These are phyloP conservation scores for Gouania willdenowi DNA, from an alignment of 2,797 vertebrate species.

Conservation along the genomic window DNA sequence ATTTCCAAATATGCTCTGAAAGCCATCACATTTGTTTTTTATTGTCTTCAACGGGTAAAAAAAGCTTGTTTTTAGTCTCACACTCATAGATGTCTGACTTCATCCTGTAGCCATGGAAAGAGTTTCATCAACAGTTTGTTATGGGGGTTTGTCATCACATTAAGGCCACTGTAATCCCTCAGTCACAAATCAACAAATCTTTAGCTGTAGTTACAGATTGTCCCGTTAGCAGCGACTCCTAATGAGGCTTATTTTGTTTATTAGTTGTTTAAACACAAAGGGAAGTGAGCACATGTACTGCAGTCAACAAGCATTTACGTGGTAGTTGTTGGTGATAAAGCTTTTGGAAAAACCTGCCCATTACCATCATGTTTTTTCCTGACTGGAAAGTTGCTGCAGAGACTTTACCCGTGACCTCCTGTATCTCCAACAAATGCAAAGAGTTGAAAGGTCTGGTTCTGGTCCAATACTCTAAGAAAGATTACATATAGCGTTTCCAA, in stretches of 20 bases:
- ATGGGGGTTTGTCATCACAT: conserved; percentile 23
- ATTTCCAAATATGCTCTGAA: no score
- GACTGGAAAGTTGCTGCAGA: conserved; percentile 47
- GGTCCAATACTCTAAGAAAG: conserved; percentile 44
- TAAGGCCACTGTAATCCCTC: conserved; percentile 20
- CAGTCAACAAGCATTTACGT: conserved; percentile 20
- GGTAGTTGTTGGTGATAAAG: conserved; percentile 43
- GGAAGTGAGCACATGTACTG: conserved; percentile 6
- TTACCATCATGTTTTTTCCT: conserved; percentile 23
- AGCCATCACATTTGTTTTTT: no score
- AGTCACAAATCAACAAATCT: conserved; percentile 12
- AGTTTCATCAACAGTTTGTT: conserved; percentile 20
- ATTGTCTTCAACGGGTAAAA: no score
- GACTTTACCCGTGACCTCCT: conserved; percentile 60
- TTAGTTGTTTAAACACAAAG: conserved; percentile 12
- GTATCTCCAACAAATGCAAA: conserved; percentile 56
- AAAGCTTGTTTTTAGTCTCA: conserved; percentile 5
- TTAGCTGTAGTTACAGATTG: conserved; percentile 12
- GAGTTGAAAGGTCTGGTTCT: conserved; percentile 50
- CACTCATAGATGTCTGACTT: conserved; percentile 3
- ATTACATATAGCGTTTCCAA: no score
- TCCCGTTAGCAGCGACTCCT: background rate
- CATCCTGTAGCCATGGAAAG: conserved; percentile 16
- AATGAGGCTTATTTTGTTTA: conserved; percentile 10
- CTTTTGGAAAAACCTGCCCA: conserved; percentile 33